Evolutionary conservation across 2,888 invertebrate genomes (phyloP), one percentile per base, ranked within the genome.

Genomic region (Emmelina monodactyla): DNA sequence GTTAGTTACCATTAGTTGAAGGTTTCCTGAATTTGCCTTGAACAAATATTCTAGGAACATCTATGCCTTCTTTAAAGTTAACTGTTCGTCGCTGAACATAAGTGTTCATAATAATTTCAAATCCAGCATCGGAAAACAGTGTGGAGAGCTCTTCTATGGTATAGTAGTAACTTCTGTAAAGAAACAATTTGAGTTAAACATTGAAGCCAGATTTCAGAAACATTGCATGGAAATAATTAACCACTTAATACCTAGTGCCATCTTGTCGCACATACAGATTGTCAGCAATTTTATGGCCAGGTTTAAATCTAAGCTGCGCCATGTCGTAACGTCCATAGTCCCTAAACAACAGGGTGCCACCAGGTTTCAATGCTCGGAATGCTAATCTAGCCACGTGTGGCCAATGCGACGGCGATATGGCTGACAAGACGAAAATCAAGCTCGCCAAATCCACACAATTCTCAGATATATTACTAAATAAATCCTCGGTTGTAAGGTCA

Each of bases 271-370:
- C 91, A 60, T 98, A 99, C 50, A 96, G 91, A 60, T 95, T 92
- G 2, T 97, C 95, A 0, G 86, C 69, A 33, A 98, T 91, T 66
- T 97, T 97, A 57, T 93, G 89, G 0, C 96, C 97, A 0, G 94
- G 86, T 42, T 92, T 91, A 61, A 99, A 99, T 22, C 98, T 82
- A 33, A 98, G 58, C 78, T 97, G 97, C 0, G 98, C 94, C 90
- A 97, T 94, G 62, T 98, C 98, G 55, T 95, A 91, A 0, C 94
- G 75, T 0, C 95, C 98, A 66, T 98, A 99, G 68, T 98, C 98
- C 41, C 98, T 76, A 46, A 98, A 89, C 12, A 98, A 66, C 2
- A 98, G 60, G 22, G 90, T 60, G 1, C 97, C 97, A 2, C 91
- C 93, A 0, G 88, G 85, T 28, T 82, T 85, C 1, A 92, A 67